Base-by-base conservation (phyloP, 2,888 invertebrate genomes). In the Nesidiocoris tenuis region DNA sequence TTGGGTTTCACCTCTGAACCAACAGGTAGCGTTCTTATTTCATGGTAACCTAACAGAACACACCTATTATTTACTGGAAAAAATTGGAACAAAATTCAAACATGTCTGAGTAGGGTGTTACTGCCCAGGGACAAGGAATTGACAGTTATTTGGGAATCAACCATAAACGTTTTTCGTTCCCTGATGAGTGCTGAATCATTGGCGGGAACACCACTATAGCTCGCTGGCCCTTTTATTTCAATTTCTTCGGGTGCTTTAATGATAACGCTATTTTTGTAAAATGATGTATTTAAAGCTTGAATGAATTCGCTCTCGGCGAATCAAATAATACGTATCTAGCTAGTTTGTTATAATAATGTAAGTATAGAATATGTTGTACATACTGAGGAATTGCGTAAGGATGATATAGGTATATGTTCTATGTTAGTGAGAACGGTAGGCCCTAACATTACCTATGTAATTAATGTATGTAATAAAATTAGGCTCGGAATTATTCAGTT, bases 261-360 rank as follows among this genome's bases (percentile, higher is more conserved):
- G n/a, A 72, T 61, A 61, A 61, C 72, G 72, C 72, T 72, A 72
- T 72, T 72, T 72, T 72, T 72, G 39, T 72, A 72, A 39, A 1
- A 1, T 54, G 39, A 61, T 61, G 59, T 59, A 59, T 59, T 23
- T 63, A 19, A 61, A 39, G 59, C 70, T 70, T 59, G 59, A 24
- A 19, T 23, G 2, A 24, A 24, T 67, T 56, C 7, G 1, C 39
- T 39, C 5, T 12, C 39, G 5, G 3, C 39, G 39, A 39, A 39
- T 39, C 5, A 39, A 3, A 39, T n/a, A 39, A 12, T 39, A 39
- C 39, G 39, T 39, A 7, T 39, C 12, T 39, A 12, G 39, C 39
- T 39, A 39, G 39, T 39, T 39, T 12, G 39, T 39, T 39, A 39
- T 39, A 3, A 39, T 7, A 3, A 39, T 39, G 39, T 39, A 39